Percentiles rank a stretch among this genome's conserved stretches.
These are phyloP conservation scores for Phalacrocorax carbo DNA, from an alignment of 2,113 vertebrate genomes.

Conservation along the genomic window DNA sequence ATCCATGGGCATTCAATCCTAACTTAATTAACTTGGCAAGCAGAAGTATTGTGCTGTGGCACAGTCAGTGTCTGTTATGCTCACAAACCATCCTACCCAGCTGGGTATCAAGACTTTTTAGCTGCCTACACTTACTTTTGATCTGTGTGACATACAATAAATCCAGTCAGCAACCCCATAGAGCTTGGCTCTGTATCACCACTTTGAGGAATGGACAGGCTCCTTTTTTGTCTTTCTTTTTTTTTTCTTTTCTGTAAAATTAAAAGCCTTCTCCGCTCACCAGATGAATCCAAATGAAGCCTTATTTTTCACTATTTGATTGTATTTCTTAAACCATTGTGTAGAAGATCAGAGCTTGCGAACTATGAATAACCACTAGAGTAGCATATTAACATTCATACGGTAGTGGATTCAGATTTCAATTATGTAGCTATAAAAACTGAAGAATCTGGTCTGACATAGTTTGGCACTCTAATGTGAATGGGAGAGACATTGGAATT, in stretches of 20 bases:
- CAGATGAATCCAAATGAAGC: not conserved
- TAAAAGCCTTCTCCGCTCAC: not conserved
- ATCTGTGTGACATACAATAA: slow-evolving; percentile 48
- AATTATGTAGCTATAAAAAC: not conserved
- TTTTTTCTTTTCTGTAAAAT: not conserved
- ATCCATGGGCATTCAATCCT: slow-evolving; percentile 53
- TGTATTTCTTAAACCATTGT: not conserved
- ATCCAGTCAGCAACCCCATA: slow-evolving; percentile 1
- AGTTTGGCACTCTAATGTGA: not conserved
- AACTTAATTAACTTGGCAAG: slow-evolving; percentile 69
- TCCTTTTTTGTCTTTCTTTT: no score
- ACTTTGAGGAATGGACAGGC: not conserved
- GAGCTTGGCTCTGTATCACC: not conserved
- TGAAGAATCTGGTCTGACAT: not conserved
- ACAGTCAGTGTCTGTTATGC: not conserved
- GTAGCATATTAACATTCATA: not conserved
- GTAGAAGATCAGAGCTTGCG: not conserved
- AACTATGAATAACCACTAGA: not conserved
- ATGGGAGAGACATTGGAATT: not conserved
- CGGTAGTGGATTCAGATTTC: not conserved
- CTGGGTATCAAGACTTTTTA: slow-evolving; percentile 44
- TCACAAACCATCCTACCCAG: slow-evolving; percentile 50
- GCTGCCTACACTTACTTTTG: slow-evolving; percentile 46
- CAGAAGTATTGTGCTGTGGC: slow-evolving; percentile 4
- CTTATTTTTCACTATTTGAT: not conserved